A percentile compares a stretch with the other conserved stretches of the same genome.
These are phyloP conservation scores for Neodiprion virginianus DNA, from an alignment of 1,140 invertebrate genomes.

Conservation along the genomic window DNA sequence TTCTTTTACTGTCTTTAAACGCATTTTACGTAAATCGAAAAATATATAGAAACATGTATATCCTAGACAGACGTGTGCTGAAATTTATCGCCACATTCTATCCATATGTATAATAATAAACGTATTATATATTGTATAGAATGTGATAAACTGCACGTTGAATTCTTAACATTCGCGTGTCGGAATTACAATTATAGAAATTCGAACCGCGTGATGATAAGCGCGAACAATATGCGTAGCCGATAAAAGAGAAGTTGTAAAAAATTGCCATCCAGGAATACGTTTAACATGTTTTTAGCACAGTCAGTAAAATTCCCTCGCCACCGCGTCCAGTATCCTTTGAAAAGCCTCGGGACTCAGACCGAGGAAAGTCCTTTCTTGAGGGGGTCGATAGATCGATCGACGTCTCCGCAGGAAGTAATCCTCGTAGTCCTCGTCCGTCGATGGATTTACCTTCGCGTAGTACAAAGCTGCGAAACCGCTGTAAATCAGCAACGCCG, in stretches of 20 bases:
- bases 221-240: no score
- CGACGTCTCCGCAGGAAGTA: conserved; percentile 56
- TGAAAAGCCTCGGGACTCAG: conserved; percentile 50
- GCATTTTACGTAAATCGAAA: no score
- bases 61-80: no score
- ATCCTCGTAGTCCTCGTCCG: conserved; percentile 74
- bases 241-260: no score
- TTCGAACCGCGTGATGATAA: no score
- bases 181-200: no score
- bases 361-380: conserved; percentile 38
- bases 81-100: no score
- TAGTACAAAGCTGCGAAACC: conserved; percentile 85
- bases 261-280: not conserved
- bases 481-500: conserved; percentile 79
- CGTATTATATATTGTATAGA: no score
- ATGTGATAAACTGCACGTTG: no score
- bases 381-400: conserved; percentile 17
- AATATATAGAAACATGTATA: no score
- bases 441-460: conserved; percentile 81
- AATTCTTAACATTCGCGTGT: no score
- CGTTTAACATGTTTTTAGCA: not conserved
- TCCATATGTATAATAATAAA: no score
- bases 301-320: conserved; percentile 29
- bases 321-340: conserved; percentile 56
- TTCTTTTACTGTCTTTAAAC: not conserved